These are phyloP conservation scores for Ectropis grisescens DNA, from an alignment of 1,140 invertebrate genomes.

Conservation along the genomic window DNA sequence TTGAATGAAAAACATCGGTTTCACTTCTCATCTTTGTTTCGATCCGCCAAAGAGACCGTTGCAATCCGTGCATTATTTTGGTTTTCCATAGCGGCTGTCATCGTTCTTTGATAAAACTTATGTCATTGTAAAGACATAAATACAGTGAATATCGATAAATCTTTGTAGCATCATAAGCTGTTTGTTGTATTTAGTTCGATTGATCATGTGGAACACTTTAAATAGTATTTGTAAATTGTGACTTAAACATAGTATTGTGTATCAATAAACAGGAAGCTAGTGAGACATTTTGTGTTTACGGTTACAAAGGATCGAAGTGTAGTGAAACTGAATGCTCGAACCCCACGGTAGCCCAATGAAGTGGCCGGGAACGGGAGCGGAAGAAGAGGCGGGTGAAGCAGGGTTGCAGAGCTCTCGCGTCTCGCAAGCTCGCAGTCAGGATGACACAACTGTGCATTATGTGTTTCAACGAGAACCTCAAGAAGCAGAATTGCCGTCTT, in stretches of 20 bases:
- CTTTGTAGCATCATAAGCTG: conserved; percentile 27
- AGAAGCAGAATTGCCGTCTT: conserved; percentile 79
- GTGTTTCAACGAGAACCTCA: conserved; percentile 86
- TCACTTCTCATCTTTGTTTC: conserved; percentile 38
- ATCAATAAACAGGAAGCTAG: conserved; percentile 28
- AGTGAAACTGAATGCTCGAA: conserved; percentile 69
- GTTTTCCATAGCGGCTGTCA: conserved; percentile 60
- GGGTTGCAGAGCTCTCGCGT: conserved; percentile 48
- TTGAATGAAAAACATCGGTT: conserved; percentile 22
- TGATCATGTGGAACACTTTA: conserved; percentile 45
- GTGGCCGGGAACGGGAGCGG: conserved; percentile 65
- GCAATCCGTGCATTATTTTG: conserved; percentile 59
- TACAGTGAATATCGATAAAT: conserved; percentile 43
- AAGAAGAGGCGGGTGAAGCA: conserved; percentile 64
- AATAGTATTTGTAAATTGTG: too few relatives aligned
- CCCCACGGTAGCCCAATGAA: conserved; percentile 70
- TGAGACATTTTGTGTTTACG: conserved; percentile 39
- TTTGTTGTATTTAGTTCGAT: conserved; percentile 24
- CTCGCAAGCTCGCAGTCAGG: conserved; percentile 75
- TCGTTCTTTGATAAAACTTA: conserved; percentile 54
- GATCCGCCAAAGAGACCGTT: conserved; percentile 45
- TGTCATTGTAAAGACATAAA: conserved; percentile 64
- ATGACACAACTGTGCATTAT: conserved; percentile 90
- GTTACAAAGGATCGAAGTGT: conserved; percentile 34
- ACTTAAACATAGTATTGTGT: conserved; percentile 21